These are phyloP conservation scores for Lordiphosa andalusiaca DNA, from an alignment of 2,888 invertebrate species.

Conservation along the genomic window DNA sequence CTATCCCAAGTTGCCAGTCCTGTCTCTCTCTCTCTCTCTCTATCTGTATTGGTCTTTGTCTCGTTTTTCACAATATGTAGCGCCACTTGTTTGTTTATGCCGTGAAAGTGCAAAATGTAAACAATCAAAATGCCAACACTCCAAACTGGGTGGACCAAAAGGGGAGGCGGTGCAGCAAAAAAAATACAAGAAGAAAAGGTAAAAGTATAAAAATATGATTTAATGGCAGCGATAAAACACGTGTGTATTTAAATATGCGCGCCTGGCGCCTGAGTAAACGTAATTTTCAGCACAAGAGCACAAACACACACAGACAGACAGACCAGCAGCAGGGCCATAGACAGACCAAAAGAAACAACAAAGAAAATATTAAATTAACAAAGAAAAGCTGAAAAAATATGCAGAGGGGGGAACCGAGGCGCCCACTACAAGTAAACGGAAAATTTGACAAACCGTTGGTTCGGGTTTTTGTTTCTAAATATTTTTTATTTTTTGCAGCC, in stretches of 20 bases:
- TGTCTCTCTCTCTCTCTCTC: conserved; percentile 17
- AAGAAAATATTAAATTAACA: conserved; percentile 68
- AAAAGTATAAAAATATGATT: conserved; percentile 80
- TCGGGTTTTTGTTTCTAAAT: background rate
- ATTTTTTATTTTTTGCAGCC: conserved; percentile 22
- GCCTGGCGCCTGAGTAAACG: conserved; percentile 80
- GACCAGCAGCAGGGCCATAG: conserved; percentile 13
- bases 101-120: conserved; percentile 78
- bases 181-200: conserved; percentile 50
- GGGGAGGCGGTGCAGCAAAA: conserved; percentile 41
- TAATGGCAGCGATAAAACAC: conserved; percentile 81
- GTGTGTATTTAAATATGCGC: conserved; percentile 80
- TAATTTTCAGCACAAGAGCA: conserved; percentile 74
- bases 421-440: conserved; percentile 48
- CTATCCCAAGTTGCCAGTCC: no score
- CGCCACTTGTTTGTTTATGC: conserved; percentile 67
- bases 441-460: conserved; percentile 56
- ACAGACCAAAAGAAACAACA: conserved; percentile 47
- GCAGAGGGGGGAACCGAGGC: conserved; percentile 4
- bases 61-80: conserved; percentile 65
- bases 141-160: conserved; percentile 7
- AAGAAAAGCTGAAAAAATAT: conserved; percentile 42
- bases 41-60: conserved; percentile 24
- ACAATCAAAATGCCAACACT: conserved; percentile 74
- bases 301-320: conserved; percentile 28